These are phyloP conservation scores for Valencia hispanica DNA, from an alignment of 2,797 vertebrate genomes.

Conservation along the genomic window DNA sequence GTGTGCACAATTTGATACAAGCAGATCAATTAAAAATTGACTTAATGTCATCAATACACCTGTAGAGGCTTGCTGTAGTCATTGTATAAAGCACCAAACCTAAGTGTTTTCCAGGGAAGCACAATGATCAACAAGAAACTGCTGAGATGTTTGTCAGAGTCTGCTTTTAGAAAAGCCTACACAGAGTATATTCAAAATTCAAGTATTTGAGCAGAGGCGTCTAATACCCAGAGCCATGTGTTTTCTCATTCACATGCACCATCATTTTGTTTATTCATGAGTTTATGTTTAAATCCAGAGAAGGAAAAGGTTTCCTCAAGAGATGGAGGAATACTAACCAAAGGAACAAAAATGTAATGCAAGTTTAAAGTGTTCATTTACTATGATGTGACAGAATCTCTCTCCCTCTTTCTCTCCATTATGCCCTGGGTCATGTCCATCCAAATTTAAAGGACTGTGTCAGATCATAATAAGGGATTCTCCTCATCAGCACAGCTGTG, in stretches of 20 bases:
- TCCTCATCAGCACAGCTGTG: slow-evolving; percentile 59
- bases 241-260: slow-evolving; percentile 52
- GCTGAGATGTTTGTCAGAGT: slow-evolving; percentile 5
- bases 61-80: slow-evolving; percentile 27
- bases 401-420: slow-evolving; percentile 1
- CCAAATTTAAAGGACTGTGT: slow-evolving; percentile 26
- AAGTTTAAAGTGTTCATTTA: slow-evolving; percentile 17
- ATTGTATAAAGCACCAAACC: slow-evolving; percentile 25
- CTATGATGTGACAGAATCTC: slow-evolving; percentile 20
- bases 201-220: slow-evolving; percentile 12
- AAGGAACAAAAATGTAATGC: slow-evolving; percentile 9
- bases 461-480: slow-evolving; percentile 45
- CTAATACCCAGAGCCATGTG: slow-evolving; percentile 42
- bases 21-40: slow-evolving; percentile 66
- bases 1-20: slow-evolving; percentile 70
- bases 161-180: not conserved
- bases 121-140: not conserved
- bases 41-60: slow-evolving; percentile 57
- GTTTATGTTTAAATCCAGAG: slow-evolving; percentile 43
- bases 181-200: slow-evolving; percentile 16
- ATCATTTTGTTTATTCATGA: slow-evolving; percentile 62
- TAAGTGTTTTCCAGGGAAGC: slow-evolving; percentile 16
- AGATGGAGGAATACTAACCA: slow-evolving; percentile 25
- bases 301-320: slow-evolving; percentile 29
- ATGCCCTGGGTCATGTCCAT: slow-evolving; percentile 29